These are phyloP conservation scores for Pleuronectes platessa DNA, from an alignment of 2,113 vertebrate species.

Conservation along the genomic window DNA sequence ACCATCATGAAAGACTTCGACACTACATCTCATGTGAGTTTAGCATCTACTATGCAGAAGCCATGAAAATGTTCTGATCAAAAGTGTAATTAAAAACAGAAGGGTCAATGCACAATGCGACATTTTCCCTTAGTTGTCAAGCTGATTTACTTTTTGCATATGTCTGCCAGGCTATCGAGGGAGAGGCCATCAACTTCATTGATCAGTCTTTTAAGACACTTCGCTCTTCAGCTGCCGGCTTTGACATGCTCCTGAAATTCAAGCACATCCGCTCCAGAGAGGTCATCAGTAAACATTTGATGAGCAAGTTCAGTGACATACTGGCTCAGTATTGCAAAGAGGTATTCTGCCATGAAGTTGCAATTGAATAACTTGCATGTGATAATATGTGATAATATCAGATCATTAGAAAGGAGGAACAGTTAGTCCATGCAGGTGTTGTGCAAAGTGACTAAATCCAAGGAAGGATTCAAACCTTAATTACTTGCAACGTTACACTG, in stretches of 20 bases:
- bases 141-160: not conserved
- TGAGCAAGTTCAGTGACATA: constrained; percentile 90
- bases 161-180: constrained; percentile 87
- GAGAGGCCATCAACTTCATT: constrained; percentile 88
- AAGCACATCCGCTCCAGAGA: constrained; percentile 87
- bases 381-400: not conserved
- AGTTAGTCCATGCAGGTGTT: not conserved
- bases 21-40: constrained; percentile 84
- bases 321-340: constrained; percentile 91
- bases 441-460: not conserved
- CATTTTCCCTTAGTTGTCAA: not conserved
- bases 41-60: not conserved
- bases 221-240: constrained; percentile 90
- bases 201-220: constrained; percentile 91
- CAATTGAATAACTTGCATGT: not conserved
- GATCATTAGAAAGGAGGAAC: constrained; percentile 6
- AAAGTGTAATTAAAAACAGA: not conserved
- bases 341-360: constrained; percentile 77
- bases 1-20: constrained; percentile 87
- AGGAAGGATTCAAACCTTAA: no score
- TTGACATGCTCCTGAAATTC: constrained; percentile 92
- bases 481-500: no score
- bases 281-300: constrained; percentile 88
- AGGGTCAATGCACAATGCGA: not conserved
- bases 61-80: not conserved